A percentile compares a stretch with the other conserved stretches of the same genome.
These are phyloP conservation scores for Neopipo cinnamomea DNA, from an alignment of 2,113 vertebrate genomes.

Conservation along the genomic window DNA sequence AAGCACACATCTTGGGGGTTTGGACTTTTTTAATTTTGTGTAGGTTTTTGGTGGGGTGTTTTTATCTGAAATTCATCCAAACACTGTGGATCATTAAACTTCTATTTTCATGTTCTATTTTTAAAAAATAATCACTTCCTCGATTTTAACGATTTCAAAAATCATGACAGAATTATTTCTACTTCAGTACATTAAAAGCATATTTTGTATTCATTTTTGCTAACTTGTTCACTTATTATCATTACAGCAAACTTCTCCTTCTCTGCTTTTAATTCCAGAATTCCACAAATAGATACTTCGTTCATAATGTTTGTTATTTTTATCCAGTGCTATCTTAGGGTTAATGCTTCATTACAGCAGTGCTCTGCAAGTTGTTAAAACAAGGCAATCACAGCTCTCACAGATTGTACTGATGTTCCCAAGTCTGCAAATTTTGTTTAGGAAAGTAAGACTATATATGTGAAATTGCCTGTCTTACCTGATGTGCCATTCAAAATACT, in stretches of 20 bases:
- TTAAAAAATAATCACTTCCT: background rate
- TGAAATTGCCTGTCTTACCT: background rate
- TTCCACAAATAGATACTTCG: background rate
- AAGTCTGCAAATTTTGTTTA: background rate
- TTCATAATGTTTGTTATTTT: background rate
- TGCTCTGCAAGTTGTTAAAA: background rate
- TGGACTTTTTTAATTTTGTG: background rate
- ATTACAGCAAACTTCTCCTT: background rate
- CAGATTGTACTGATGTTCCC: background rate
- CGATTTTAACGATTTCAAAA: background rate
- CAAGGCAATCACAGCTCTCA: background rate
- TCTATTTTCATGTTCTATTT: background rate
- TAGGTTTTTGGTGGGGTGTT: rapidly evolving
- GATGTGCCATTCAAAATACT: background rate
- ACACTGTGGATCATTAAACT: background rate
- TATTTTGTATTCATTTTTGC: background rate
- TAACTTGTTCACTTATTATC: background rate
- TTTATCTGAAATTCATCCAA: background rate
- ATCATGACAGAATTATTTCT: background rate
- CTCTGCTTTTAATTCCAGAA: background rate
- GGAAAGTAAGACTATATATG: background rate
- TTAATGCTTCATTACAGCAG: background rate
- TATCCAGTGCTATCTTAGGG: background rate
- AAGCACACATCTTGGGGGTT: background rate
- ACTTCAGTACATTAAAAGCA: background rate